phyloP scores from a whole-genome alignment of 2,888 invertebrate species.

The Agriotes lineatus region DNA sequence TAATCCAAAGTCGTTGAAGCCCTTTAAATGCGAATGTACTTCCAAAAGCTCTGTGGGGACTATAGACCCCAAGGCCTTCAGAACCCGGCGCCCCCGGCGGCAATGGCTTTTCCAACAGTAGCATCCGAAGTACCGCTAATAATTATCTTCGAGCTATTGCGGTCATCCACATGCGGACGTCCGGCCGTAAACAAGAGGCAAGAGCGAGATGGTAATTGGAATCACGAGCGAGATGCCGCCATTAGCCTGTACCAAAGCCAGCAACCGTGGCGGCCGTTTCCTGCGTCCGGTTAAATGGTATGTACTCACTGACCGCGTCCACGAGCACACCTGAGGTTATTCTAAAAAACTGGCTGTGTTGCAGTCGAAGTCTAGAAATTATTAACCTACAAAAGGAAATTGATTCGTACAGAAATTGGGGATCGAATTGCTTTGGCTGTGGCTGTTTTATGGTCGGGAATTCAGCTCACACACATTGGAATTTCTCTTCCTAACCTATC shows the following conservation, averaged over 20 bases:
- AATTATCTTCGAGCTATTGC: conserved; percentile 39
- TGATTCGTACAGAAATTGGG: not conserved
- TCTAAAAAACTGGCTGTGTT: conserved; percentile 1
- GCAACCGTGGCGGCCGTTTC: conserved; percentile 46
- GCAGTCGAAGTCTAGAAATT: not conserved
- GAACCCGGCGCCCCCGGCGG: too few relatives aligned
- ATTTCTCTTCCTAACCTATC: too few relatives aligned
- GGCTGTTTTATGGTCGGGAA: too few relatives aligned
- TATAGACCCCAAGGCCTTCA: too few relatives aligned
- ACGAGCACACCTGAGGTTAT: conserved; percentile 30
- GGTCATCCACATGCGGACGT: conserved; percentile 48
- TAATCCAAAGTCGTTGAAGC: too few relatives aligned
- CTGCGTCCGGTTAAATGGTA: conserved; percentile 43
- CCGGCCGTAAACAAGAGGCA: conserved; percentile 49
- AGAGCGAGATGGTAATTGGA: conserved; percentile 42
- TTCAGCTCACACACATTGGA: too few relatives aligned
- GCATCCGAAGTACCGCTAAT: conserved; percentile 32
- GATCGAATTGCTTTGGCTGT: not conserved
- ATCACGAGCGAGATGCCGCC: conserved; percentile 41
- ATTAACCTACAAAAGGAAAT: conserved; percentile 12
- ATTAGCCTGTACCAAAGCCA: conserved; percentile 41
- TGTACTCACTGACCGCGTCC: conserved; percentile 41
- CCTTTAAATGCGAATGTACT: too few relatives aligned
- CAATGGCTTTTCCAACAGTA: conserved; percentile 4
- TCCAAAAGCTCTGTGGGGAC: too few relatives aligned